phyloP scores from a whole-genome alignment of 2,888 invertebrate species.

The Oscheius sp. region DNA sequence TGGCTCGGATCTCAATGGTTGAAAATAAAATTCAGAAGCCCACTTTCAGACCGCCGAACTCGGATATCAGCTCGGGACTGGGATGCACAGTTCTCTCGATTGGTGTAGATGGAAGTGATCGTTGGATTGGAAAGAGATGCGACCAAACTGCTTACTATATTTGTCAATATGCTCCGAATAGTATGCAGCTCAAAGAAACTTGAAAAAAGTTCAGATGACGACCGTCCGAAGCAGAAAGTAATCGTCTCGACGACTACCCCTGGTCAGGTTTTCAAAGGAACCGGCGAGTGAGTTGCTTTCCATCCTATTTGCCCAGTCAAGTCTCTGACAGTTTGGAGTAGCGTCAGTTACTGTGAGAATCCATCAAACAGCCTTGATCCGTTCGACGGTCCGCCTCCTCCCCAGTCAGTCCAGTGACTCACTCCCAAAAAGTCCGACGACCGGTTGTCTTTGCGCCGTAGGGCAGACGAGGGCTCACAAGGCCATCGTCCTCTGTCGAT shows the following conservation, averaged over 20 bases:
- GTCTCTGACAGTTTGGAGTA: not conserved
- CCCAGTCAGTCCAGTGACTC: conserved; percentile 12
- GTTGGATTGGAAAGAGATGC: conserved; percentile 15
- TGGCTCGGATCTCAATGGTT: not conserved
- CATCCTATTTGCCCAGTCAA: not conserved
- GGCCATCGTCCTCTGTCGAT: not conserved
- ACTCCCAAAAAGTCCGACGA: conserved; percentile 1
- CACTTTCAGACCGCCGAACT: conserved; percentile 15
- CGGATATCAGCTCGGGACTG: not conserved
- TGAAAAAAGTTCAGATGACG: not conserved
- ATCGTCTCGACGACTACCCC: conserved; percentile 10
- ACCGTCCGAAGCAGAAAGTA: conserved; percentile 2
- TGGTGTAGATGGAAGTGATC: not conserved
- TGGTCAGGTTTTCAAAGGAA: conserved; percentile 23
- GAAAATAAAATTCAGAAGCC: not conserved
- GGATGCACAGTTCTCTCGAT: conserved; percentile 23
- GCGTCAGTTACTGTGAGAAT: not conserved
- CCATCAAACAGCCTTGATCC: conserved; percentile 21
- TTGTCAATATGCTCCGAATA: conserved; percentile 25
- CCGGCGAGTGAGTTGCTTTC: conserved; percentile 27
- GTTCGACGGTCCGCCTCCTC: not conserved
- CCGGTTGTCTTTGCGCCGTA: conserved; percentile 14
- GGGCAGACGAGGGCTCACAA: not conserved
- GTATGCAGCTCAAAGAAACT: not conserved
- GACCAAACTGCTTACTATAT: conserved; percentile 10